phyloP scores from a whole-genome alignment of 2,888 invertebrate genomes.

The Lycophotia porphyrea region DNA sequence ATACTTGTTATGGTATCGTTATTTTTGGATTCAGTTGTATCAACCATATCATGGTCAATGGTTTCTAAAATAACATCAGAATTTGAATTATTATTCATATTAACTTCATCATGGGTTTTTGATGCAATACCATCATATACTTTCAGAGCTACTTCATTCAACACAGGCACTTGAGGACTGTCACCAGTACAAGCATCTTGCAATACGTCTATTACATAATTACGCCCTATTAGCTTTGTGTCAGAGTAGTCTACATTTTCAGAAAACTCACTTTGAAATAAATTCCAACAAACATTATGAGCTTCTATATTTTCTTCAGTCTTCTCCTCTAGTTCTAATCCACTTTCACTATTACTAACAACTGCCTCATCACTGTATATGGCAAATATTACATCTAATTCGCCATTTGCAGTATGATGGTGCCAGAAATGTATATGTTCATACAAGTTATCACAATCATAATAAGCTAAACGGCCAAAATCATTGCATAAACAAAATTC shows the following conservation, averaged over 20 bases:
- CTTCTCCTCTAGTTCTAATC: conserved; percentile 43
- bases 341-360: conserved; percentile 44
- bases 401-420: conserved; percentile 65
- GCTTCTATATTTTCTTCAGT: conserved; percentile 49
- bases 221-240: conserved; percentile 10
- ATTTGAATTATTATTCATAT: conserved; percentile 38
- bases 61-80: conserved; percentile 48
- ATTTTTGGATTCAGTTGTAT: conserved; percentile 38
- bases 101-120: conserved; percentile 14
- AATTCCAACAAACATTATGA: conserved; percentile 64
- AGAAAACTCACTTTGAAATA: conserved; percentile 41
- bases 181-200: conserved; percentile 7
- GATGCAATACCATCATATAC: conserved; percentile 20
- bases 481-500: conserved; percentile 82
- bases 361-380: conserved; percentile 75
- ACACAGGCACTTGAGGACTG: conserved; percentile 10
- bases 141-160: conserved; percentile 9
- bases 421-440: conserved; percentile 83
- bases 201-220: conserved; percentile 16
- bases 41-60: conserved; percentile 40
- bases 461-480: conserved; percentile 78
- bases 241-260: conserved; percentile 21
- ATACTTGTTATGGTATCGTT: conserved; percentile 4
- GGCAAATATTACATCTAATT: conserved; percentile 74
- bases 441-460: conserved; percentile 73